A percentile compares a stretch with the other conserved stretches of the same genome.
Conservation (phyloP, 2,797 vertebrate species). For the Danio tinwini region DNA sequence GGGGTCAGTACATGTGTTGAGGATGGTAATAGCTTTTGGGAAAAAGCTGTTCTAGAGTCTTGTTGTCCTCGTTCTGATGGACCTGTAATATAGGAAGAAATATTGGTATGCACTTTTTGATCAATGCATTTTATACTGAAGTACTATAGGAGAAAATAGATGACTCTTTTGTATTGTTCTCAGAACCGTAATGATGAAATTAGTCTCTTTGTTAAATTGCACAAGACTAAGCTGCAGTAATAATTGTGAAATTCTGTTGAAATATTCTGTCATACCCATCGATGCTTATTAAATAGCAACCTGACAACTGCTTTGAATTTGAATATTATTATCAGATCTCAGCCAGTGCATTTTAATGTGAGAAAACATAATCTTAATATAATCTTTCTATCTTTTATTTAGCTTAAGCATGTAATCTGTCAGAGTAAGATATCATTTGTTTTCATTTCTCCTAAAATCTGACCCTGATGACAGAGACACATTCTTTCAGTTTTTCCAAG, state of each 20-base stretch:
- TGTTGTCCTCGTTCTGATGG: no score
- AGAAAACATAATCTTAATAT: neutral
- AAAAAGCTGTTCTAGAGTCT: no score
- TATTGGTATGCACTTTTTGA: neutral
- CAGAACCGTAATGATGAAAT: neutral
- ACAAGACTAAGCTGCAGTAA: neutral
- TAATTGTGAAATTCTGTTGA: conserved; percentile 4
- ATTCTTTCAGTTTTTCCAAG: conserved; percentile 7
- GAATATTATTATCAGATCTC: neutral
- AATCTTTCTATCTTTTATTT: neutral
- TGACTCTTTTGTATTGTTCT: neutral
- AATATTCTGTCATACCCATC: neutral
- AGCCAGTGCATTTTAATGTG: neutral
- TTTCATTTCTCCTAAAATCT: conserved; percentile 10
- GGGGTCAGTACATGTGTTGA: no score
- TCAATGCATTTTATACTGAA: conserved; percentile 6
- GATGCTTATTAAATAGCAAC: neutral
- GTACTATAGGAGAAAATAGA: neutral
- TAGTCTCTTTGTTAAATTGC: neutral
- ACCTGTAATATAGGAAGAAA: neutral
- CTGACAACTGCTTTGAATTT: neutral
- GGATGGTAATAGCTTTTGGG: no score
- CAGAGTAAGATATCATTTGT: conserved; percentile 2
- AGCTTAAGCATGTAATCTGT: neutral
- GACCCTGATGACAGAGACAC: conserved; percentile 11